Evolutionary conservation across 2,888 invertebrate genomes (phyloP), one percentile per base, ranked within the genome.

Genomic region (Dorcus hopei): DNA sequence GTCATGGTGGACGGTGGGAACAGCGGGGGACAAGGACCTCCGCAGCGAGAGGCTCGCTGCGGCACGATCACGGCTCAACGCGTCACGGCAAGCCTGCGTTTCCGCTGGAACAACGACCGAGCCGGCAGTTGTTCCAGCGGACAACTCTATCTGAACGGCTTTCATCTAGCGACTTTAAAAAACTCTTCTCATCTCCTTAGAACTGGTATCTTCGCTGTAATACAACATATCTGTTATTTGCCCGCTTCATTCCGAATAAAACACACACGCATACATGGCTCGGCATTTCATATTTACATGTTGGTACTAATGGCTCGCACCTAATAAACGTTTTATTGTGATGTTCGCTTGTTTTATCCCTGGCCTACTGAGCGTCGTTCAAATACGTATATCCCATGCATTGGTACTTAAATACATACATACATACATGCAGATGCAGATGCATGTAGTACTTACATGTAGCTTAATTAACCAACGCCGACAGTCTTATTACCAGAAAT

Each of bases 201-300:
- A 64, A 61, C 63, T 65, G 60, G 62, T 74, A 73, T 73, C 67
- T 72, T 70, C 70, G 70, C 72, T 75, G 76, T 76, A 76, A 74
- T 76, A 76, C 75, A 75, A 75, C 74, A 71, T 75, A 75, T 75
- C 74, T 74, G 74, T 75, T 75, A 76, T 75, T 74, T 72, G 74
- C 74, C 72, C 73, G 71, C 70, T 70, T 72, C 71, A 60, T 70
- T 70, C 70, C 71, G 66, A 68, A 70, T 70, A 69, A 63, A 59
- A 63, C 19, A 45, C 43, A 43, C 45, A 45, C 16, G 19, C 19
- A 33, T 33, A 45, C 14, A 9, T 9, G 16, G 19, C 11, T 45
- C 11, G 45, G 16, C 16, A 19, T 45, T 45, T 45, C 45, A 45
- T 45, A 45, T 19, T 45, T 45, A 45, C 45, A 45, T 11, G 45